A percentile compares a stretch with the other conserved stretches of the same genome.
phyloP scores from a whole-genome alignment of 1,140 invertebrate genomes.

The Goniozus legneri region DNA sequence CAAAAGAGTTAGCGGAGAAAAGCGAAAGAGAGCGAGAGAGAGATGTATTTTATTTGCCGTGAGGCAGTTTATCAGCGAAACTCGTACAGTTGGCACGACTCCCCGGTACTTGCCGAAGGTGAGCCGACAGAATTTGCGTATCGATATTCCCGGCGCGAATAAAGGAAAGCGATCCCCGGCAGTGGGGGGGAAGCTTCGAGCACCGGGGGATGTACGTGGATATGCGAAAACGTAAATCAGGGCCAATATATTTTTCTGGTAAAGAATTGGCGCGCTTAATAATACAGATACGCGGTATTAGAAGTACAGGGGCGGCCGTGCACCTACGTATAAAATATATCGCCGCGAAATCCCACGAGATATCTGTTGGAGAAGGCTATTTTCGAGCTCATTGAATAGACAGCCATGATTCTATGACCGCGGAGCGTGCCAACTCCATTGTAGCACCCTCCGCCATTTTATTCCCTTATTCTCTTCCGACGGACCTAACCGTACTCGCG shows the following conservation, averaged over 20 bases:
- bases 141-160: too few species aligned
- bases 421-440: conserved; percentile 55
- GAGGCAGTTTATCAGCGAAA: too few species aligned
- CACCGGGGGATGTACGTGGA: too few species aligned
- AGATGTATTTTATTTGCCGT: too few species aligned
- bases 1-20: too few species aligned
- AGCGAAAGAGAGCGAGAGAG: too few species aligned
- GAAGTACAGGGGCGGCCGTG: conserved; percentile 39
- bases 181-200: too few species aligned
- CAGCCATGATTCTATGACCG: conserved; percentile 54
- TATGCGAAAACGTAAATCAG: neutral
- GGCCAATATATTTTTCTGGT: conserved; percentile 12
- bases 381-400: conserved; percentile 57
- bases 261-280: conserved; percentile 31
- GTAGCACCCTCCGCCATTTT: conserved; percentile 47
- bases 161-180: too few species aligned
- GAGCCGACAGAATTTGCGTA: too few species aligned
- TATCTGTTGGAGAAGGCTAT: conserved; percentile 52
- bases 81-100: too few species aligned
- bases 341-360: conserved; percentile 39
- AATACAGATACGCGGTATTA: conserved; percentile 40
- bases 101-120: too few species aligned
- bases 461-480: conserved; percentile 45
- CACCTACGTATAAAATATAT: conserved; percentile 50
- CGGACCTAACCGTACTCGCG: conserved; percentile 35